phyloP scores from a whole-genome alignment of 1,140 invertebrate genomes.

The Ceratoteleas bidentatus region DNA sequence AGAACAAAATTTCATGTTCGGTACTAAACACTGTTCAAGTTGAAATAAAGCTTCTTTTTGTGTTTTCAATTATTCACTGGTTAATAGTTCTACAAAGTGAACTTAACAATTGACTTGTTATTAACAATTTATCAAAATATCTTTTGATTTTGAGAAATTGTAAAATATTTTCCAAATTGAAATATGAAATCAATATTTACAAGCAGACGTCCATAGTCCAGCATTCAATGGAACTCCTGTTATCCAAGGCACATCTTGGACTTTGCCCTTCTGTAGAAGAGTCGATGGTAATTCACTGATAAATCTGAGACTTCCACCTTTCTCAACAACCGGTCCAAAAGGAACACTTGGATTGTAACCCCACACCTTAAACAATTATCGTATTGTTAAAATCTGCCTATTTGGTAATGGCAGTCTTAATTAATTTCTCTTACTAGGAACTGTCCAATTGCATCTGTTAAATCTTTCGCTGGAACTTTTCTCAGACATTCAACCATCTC shows the following conservation, averaged over 20 bases:
- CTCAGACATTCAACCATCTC: conserved; percentile 86
- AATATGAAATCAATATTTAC: conserved; percentile 9
- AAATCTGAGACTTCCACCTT: conserved; percentile 16
- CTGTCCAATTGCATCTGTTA: conserved; percentile 3
- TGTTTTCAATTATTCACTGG: background rate
- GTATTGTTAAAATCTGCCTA: background rate
- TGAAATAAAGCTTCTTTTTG: background rate
- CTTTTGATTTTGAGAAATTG: no score
- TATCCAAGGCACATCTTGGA: conserved; percentile 34
- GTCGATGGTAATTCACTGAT: conserved; percentile 8
- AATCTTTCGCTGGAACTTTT: conserved; percentile 81
- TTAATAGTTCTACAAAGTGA: no score
- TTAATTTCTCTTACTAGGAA: background rate
- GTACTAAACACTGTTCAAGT: no score
- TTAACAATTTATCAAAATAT: no score
- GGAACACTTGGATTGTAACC: conserved; percentile 14
- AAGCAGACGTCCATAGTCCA: conserved; percentile 30
- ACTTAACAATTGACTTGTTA: no score
- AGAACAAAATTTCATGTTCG: background rate
- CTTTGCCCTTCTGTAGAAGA: conserved; percentile 11
- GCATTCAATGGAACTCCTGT: conserved; percentile 9
- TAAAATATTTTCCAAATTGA: background rate
- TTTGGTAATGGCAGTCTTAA: background rate
- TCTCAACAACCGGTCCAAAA: conserved; percentile 40
- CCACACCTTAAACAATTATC: conserved; percentile 1